A percentile compares a stretch with the other conserved stretches of the same genome.
phyloP scores from a whole-genome alignment of 2,113 vertebrate genomes.

The Ceyx cyanopectus region DNA sequence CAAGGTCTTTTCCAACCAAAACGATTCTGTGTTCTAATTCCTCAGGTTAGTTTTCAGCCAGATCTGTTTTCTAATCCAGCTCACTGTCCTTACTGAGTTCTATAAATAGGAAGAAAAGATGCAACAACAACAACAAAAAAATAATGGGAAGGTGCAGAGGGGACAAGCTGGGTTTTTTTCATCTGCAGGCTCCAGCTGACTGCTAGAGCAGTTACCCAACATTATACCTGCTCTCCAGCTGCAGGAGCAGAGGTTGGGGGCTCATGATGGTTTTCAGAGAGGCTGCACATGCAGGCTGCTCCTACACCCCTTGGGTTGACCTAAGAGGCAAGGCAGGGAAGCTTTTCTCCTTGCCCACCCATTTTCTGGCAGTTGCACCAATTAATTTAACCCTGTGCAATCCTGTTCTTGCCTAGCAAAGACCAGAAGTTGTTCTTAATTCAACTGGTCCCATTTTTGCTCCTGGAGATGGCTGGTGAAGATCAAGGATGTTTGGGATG shows the following conservation, averaged over 20 bases:
- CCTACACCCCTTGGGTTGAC: neutral
- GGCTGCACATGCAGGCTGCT: neutral
- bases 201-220: neutral
- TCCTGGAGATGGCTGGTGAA: neutral
- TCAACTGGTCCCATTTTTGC: accelerated
- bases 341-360: neutral
- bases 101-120: constrained; percentile 6
- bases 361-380: neutral
- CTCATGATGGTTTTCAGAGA: neutral
- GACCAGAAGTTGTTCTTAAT: neutral
- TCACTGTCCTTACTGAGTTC: neutral
- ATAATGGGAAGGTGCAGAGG: neutral
- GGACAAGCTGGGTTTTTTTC: neutral
- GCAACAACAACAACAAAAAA: neutral
- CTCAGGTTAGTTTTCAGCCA: neutral
- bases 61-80: neutral
- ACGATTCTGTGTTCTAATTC: neutral
- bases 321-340: neutral
- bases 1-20: neutral
- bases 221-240: neutral
- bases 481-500: neutral
- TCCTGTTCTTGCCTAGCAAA: neutral
- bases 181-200: neutral
- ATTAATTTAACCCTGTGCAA: neutral
- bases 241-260: neutral